Base-by-base conservation (phyloP, 2,113 vertebrate genomes). In the Lonchura striata region DNA sequence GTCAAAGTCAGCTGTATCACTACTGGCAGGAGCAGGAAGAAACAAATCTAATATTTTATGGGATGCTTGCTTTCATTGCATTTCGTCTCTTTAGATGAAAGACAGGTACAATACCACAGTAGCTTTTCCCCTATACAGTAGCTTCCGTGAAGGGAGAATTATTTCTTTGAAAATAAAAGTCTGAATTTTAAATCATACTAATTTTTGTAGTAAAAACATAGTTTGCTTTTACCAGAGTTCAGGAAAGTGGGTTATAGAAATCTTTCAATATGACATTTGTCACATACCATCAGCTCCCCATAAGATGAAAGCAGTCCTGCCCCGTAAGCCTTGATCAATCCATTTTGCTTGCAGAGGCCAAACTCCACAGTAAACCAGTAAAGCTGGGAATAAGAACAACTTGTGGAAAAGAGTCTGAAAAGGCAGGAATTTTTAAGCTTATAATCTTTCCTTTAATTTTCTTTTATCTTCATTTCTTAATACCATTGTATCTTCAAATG, bases 351-450 rank as follows among this genome's bases (percentile, higher is more conserved):
- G 82, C 98, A 98, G 69, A 99, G 98, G 30, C 98, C 98, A 59
- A 98, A 98, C 80, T 99, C 98, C 84, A 98, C 97, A 35, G 98
- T 98, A 90, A 99, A 99, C 98, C 98, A 98, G 75, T 98, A 98
- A 49, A 99, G 93, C 98, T 98, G 72, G 27, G 49, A 71, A 75
- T 30, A 92, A 88, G 52, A 92, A 60, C 28, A 90, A 46, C 5
- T 86, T 71, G 49, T 90, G 59, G 85, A 76, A 91, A 87, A 28
- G 25, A 76, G 7, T 70, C 10, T 86, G 15, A 66, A 50, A 18
- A 54, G 23, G 13, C 10, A 81, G n/a, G 11, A 2, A 27, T 53
- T 68, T 74, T 85, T 33, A 82, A 57, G 16, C 20, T 82, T 72
- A 21, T 72, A 1, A 21, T 81, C 11, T 60, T 57, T 30, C 31